phyloP scores from a whole-genome alignment of 2,113 vertebrate genomes.

The Bufo gargarizans region DNA sequence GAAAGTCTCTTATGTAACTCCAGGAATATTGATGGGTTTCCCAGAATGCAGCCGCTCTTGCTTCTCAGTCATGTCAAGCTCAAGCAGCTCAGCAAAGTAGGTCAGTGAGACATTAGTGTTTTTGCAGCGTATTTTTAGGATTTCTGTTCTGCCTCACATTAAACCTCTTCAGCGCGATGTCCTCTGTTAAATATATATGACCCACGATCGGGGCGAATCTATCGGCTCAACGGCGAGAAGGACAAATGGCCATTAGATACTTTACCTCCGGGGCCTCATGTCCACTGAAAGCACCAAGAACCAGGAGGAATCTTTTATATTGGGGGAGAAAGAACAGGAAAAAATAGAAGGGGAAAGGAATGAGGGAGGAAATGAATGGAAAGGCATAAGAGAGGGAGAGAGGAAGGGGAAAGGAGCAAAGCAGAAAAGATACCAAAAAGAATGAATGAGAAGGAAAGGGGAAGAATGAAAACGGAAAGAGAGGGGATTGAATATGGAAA shows the following conservation, averaged over 20 bases:
- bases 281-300: too few species aligned
- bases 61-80: neutral
- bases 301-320: too few species aligned
- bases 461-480: too few species aligned
- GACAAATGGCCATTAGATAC: neutral
- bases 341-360: neutral
- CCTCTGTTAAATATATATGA: neutral
- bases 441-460: too few species aligned
- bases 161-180: neutral
- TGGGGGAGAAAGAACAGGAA: too few species aligned
- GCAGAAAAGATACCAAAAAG: too few species aligned
- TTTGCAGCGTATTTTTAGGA: neutral
- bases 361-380: neutral
- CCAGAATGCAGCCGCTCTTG: neutral
- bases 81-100: neutral
- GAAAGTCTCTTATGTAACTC: neutral
- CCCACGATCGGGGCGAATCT: neutral
- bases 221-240: neutral
- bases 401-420: too few species aligned
- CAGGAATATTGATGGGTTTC: slow-evolving; percentile 9
- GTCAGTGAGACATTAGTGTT: slow-evolving; percentile 15
- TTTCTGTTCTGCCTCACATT: neutral
- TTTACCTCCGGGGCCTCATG: neutral
- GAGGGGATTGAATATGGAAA: too few species aligned
- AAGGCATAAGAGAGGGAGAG: too few species aligned